phyloP scores from a whole-genome alignment of 2,113 vertebrate genomes.

The Lycocorax pyrrhopterus region DNA sequence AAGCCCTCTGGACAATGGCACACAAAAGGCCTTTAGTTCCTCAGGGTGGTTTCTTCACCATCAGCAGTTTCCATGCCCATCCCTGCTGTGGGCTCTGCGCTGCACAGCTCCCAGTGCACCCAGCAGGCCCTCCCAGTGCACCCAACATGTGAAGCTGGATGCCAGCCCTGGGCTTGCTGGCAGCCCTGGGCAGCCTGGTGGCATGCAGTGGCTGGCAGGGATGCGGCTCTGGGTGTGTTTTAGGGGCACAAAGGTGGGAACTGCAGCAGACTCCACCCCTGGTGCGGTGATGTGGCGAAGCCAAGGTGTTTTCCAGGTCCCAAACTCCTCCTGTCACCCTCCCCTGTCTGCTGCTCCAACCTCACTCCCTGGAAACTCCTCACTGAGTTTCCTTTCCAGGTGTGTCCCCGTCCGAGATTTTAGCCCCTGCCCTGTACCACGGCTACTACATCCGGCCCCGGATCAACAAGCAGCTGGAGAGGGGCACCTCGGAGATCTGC shows the following conservation, averaged over 20 bases:
- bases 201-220: background rate
- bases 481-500: slow-evolving; percentile 79
- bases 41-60: background rate
- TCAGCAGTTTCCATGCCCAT: slow-evolving; percentile 31
- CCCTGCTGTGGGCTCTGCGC: background rate
- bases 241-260: background rate
- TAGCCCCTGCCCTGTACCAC: slow-evolving; percentile 82
- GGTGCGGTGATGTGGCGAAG: background rate
- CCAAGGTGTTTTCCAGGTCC: background rate
- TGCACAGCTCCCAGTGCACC: background rate
- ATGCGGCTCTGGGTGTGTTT: background rate
- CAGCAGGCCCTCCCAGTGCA: background rate
- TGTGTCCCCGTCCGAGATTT: slow-evolving; percentile 77
- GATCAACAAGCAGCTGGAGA: slow-evolving; percentile 73
- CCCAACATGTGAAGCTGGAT: background rate
- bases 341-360: background rate
- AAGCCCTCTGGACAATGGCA: slow-evolving; percentile 27
- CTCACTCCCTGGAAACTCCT: background rate
- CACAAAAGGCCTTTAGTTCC: slow-evolving; percentile 48
- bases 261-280: background rate
- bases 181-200: background rate
- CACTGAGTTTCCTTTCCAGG: slow-evolving; percentile 55
- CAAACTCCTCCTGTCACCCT: background rate
- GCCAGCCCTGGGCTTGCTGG: background rate
- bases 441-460: slow-evolving; percentile 86